A percentile compares a stretch with the other conserved stretches of the same genome.
Evolutionary conservation across 2,888 invertebrate genomes (phyloP).

Genomic region (Drosophila heteroneura): DNA sequence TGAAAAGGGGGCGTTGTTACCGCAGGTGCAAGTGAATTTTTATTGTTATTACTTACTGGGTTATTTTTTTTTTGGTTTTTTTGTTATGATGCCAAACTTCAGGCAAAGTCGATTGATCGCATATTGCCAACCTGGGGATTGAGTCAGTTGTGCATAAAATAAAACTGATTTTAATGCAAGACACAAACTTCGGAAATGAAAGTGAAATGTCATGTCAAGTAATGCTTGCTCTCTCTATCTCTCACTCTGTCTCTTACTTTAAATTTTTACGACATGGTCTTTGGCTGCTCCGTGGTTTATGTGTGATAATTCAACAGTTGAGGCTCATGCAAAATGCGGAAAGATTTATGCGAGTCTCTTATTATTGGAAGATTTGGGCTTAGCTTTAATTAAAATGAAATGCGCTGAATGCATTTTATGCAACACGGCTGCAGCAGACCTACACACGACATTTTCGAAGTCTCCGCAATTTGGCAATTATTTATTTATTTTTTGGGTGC

Average conservation of each 20-base stretch:
- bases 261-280: slow-evolving; percentile 10
- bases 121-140: slow-evolving; percentile 31
- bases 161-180: slow-evolving; percentile 73
- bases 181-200: slow-evolving; percentile 80
- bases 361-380: slow-evolving; percentile 44
- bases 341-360: slow-evolving; percentile 51
- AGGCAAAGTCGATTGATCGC: slow-evolving; percentile 51
- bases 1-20: slow-evolving; percentile 23
- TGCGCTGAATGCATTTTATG: slow-evolving; percentile 29
- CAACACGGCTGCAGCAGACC: slow-evolving; percentile 20
- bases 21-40: slow-evolving; percentile 48
- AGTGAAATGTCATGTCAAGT: slow-evolving; percentile 77
- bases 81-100: slow-evolving; percentile 13
- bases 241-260: background rate
- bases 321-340: slow-evolving; percentile 65
- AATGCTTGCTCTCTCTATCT: background rate
- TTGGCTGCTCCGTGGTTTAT: slow-evolving; percentile 62
- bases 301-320: slow-evolving; percentile 64
- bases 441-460: slow-evolving; percentile 42
- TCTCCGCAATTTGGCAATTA: slow-evolving; percentile 60
- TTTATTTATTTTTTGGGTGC: slow-evolving; percentile 28
- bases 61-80: slow-evolving; percentile 5
- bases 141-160: slow-evolving; percentile 25
- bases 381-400: slow-evolving; percentile 66
- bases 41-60: slow-evolving; percentile 28